Base-by-base conservation (phyloP, 2,888 invertebrate species). In the Unio pictorum region DNA sequence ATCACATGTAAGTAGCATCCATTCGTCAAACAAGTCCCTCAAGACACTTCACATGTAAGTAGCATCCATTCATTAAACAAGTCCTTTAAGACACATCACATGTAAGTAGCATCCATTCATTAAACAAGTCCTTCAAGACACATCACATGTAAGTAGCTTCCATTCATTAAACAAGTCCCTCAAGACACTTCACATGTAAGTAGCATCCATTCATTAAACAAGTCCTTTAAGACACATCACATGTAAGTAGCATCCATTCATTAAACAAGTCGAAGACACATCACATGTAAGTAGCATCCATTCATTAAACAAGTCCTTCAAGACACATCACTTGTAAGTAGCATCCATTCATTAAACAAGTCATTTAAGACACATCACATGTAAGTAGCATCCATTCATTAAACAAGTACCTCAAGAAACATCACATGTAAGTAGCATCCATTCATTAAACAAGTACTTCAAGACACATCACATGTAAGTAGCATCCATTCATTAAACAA, bases 311-410 rank as follows among this genome's bases (percentile, higher is more conserved):
- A n/a, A 57, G 18, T 57, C n/a, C 2, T 3, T 3, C 70, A 79
- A 23, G 88, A 90, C 66, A 83, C 83, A 0, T 79, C 85, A 60
- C 74, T 85, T 81, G 90, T 90, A 79, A 76, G 75, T 63, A 54
- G 0, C 30, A 30, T 11, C 23, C 17, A 62, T 45, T 54, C 54
- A 6, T 23, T 61, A 23, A 1, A 6, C 6, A 28, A 30, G 67
- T 45, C 57, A n/a, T n/a, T n/a, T 7, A n/a, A 30, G 18, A 5
- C 17, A 30, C 55, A n/a, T 45, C 26, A 23, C 28, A 20, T 26
- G n/a, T 4, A 57, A n/a, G 23, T 0, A 11, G 1, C 0, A 34
- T 11, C 23, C 7, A 62, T 28, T 54, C 54, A 23, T 18, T 61
- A 26, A 55, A 17, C 17, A n/a, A 30, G 67, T 45, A 45, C 30